These are phyloP conservation scores for Denticeps clupeoides DNA, from an alignment of 2,797 vertebrate species.

Conservation along the genomic window DNA sequence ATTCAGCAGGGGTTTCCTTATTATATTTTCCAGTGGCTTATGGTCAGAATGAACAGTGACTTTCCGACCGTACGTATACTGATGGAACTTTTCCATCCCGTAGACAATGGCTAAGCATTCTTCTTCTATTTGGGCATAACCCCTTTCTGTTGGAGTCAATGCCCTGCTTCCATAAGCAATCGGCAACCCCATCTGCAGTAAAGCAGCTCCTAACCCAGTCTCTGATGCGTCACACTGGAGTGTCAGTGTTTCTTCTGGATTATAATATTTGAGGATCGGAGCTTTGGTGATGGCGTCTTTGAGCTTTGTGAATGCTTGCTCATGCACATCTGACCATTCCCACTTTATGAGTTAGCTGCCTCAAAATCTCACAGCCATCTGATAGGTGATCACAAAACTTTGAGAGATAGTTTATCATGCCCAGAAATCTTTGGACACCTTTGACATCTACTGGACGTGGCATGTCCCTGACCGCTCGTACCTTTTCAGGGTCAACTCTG, in stretches of 20 bases:
- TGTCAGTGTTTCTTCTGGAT: conserved; percentile 1
- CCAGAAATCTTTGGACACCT: conserved; percentile 1
- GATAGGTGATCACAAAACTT: conserved; percentile 17
- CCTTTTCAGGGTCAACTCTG: conserved; percentile 10
- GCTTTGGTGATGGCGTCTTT: conserved; percentile 8
- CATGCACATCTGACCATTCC: conserved; percentile 15
- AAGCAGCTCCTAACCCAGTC: conserved; percentile 1
- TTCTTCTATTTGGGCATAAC: conserved; percentile 13
- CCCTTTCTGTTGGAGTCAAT: conserved; percentile 13
- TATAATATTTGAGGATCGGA: conserved; percentile 4
- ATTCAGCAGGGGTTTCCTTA: conserved; percentile 2
- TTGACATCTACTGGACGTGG: conserved; percentile 10
- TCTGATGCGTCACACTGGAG: conserved; percentile 9
- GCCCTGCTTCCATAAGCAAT: conserved; percentile 19
- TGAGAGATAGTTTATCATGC: not conserved
- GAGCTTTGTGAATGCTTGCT: conserved; percentile 1
- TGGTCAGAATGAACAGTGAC: conserved; percentile 3
- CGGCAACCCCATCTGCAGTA: conserved; percentile 17
- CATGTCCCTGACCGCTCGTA: not conserved
- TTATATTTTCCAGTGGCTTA: conserved; percentile 13
- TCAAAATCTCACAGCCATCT: conserved; percentile 17
- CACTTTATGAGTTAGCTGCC: conserved; percentile 20
- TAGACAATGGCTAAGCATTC: conserved; percentile 11
- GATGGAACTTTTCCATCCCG: conserved; percentile 5
- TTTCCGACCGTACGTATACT: conserved; percentile 6